phyloP scores from a whole-genome alignment of 2,797 vertebrate species.

The Potorous gilbertii region DNA sequence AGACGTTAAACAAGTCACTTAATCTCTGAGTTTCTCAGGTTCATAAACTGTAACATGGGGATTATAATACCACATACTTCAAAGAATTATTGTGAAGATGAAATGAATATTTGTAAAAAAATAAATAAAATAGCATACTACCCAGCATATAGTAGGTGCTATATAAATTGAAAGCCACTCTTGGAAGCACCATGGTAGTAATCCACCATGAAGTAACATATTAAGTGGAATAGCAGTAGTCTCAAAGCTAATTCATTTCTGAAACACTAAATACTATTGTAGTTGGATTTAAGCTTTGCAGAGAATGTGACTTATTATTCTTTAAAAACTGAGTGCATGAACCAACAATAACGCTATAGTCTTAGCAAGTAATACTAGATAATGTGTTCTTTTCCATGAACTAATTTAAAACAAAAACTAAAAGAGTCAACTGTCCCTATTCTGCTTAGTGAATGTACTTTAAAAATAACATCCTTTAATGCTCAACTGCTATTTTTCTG shows the following conservation, averaged over 20 bases:
- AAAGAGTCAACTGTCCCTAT: neutral
- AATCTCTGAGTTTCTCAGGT: neutral
- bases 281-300: conserved; percentile 41
- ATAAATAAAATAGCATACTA: neutral
- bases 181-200: neutral
- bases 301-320: conserved; percentile 16
- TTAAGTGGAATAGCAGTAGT: neutral
- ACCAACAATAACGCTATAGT: conserved; percentile 2
- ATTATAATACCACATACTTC: neutral
- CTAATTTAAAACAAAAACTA: conserved; percentile 46
- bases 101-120: neutral
- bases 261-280: neutral
- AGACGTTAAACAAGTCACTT: neutral
- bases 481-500: conserved; percentile 50
- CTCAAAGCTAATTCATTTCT: conserved; percentile 11
- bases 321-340: conserved; percentile 40
- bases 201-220: neutral
- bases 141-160: neutral
- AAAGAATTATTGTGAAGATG: neutral
- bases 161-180: neutral
- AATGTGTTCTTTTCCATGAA: conserved; percentile 33
- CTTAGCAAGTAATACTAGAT: neutral
- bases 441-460: conserved; percentile 32
- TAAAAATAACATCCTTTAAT: conserved; percentile 59
- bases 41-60: neutral